Evolutionary conservation across 2,797 vertebrate species (phyloP).

Genomic region (Meriones psammophilus): DNA sequence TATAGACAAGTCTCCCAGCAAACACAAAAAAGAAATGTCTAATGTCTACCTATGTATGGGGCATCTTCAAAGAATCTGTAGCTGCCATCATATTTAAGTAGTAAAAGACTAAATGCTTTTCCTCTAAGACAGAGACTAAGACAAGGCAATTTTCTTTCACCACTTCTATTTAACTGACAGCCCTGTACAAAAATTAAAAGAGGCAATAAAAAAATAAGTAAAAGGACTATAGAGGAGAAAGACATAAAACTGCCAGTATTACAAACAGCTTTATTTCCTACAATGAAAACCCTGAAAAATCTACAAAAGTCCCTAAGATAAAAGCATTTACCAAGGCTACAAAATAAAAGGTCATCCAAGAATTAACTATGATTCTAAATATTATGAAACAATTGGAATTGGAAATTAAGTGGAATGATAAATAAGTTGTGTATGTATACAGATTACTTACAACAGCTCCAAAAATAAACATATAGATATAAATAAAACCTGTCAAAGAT

Average conservation of each 20-base stretch:
- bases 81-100: conserved; percentile 22
- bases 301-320: not conserved
- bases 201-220: conserved; percentile 11
- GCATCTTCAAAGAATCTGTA: conserved; percentile 36
- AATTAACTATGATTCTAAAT: conserved; percentile 9
- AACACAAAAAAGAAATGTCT: conserved; percentile 20
- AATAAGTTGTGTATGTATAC: not conserved
- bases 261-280: not conserved
- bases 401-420: conserved; percentile 4
- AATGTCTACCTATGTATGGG: not conserved
- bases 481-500: conserved; percentile 52
- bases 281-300: not conserved
- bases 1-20: conserved; percentile 9
- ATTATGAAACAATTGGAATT: conserved; percentile 20
- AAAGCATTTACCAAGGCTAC: not conserved
- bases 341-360: conserved; percentile 50
- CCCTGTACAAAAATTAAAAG: not conserved
- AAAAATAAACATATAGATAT: not conserved
- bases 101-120: conserved; percentile 36
- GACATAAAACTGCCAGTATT: not conserved
- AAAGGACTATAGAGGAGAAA: not conserved
- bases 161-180: not conserved
- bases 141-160: not conserved
- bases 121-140: not conserved
- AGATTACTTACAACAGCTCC: not conserved